Conservation (phyloP, 2,888 invertebrate genomes). For the Drosophila sordidula region DNA sequence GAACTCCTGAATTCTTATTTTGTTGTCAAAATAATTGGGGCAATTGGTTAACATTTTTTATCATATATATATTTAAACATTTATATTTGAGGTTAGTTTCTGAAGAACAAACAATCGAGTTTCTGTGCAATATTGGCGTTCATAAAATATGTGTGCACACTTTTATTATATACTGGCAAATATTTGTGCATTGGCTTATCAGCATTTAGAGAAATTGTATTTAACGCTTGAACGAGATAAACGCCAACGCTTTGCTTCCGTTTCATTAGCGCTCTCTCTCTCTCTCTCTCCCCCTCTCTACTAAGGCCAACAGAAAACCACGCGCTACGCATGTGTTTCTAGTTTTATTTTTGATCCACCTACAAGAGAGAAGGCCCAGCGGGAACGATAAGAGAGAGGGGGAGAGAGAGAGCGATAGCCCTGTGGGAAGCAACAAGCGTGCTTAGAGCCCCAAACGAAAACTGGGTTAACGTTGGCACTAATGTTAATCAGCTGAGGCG, state of each 20-base stretch:
- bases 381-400: neutral
- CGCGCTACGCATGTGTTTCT: constrained; percentile 36
- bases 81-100: neutral
- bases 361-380: constrained; percentile 1
- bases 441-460: constrained; percentile 16
- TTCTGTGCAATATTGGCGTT: neutral
- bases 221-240: constrained; percentile 17
- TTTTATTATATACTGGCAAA: neutral
- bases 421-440: constrained; percentile 50
- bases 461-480: constrained; percentile 52
- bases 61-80: neutral
- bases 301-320: constrained; percentile 6
- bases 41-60: too few species aligned
- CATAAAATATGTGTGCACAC: neutral
- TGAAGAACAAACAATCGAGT: neutral
- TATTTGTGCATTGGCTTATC: constrained; percentile 30
- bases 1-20: neutral
- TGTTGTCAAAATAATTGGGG: neutral
- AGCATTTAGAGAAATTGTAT: constrained; percentile 15
- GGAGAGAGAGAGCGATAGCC: neutral
- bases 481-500: constrained; percentile 33
- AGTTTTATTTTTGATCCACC: neutral
- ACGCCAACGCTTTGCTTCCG: constrained; percentile 4
- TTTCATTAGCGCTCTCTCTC: neutral
- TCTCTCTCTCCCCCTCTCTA: neutral